Evolutionary conservation across 2,888 invertebrate species (phyloP).

Genomic region (Yponomeuta malinellus): DNA sequence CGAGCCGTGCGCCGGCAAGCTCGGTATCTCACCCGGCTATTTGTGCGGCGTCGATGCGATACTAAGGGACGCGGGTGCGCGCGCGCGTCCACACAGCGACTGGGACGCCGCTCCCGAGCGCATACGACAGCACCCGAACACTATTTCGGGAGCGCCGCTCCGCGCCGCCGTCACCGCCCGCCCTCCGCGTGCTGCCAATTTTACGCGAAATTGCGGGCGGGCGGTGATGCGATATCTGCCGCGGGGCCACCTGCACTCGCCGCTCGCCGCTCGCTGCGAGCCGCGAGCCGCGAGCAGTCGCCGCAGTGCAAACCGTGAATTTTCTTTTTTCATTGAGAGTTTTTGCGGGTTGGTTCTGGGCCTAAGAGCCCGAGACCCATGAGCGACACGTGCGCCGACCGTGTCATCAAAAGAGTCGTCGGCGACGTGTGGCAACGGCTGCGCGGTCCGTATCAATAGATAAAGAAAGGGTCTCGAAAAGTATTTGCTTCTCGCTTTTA

Average conservation of each 20-base stretch:
- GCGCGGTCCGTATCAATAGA: constrained; percentile 25
- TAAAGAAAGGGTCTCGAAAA: no score
- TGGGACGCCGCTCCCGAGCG: constrained; percentile 66
- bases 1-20: constrained; percentile 34
- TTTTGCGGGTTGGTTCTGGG: constrained; percentile 17
- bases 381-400: constrained; percentile 43
- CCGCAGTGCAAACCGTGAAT: constrained; percentile 33
- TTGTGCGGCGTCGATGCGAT: constrained; percentile 51
- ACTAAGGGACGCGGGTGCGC: constrained; percentile 69
- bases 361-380: constrained; percentile 25
- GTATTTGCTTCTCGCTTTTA: no score
- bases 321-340: constrained; percentile 44
- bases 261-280: constrained; percentile 30
- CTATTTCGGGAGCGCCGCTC: constrained; percentile 74
- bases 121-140: constrained; percentile 72
- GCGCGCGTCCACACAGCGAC: constrained; percentile 73
- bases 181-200: constrained; percentile 68
- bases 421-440: constrained; percentile 34
- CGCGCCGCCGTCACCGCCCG: constrained; percentile 50
- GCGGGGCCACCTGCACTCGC: constrained; percentile 54
- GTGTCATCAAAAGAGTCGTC: constrained; percentile 59
- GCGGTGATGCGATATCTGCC: constrained; percentile 74
- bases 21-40: constrained; percentile 46
- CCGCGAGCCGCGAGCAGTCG: constrained; percentile 14
- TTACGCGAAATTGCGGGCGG: constrained; percentile 76